Base-by-base conservation (phyloP, 2,797 vertebrate species). In the Podarcis lilfordi region DNA sequence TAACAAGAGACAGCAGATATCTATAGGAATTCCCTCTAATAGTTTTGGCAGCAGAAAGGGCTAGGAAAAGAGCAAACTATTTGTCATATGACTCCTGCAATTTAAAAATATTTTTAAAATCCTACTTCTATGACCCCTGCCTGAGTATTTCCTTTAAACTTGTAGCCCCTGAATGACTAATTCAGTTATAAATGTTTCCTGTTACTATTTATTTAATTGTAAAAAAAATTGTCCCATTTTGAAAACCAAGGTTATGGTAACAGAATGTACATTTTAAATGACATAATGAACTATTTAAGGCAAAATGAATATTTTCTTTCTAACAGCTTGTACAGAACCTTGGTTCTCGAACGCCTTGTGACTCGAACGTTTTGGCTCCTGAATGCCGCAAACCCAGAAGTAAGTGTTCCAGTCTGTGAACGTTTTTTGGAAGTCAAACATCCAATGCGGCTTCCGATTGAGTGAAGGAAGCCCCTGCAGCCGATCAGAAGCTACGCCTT, bases 21-120 rank as follows among this genome's bases (percentile, higher is more conserved):
- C 74, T 35, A 61, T 78, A 71, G 72, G 85, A 87, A 89, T 80
- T 77, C 55, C 64, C 40, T 35, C 35, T 35, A 21, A 37, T 68
- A 87, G 37, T 5, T 21, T 35, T 43, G 80, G 50, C 43, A 29
- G 13, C 35, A 55, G n/a, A 35, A 32, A 55, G 25, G 29, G 35
- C 25, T 72, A 80, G 50, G 85, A 64, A 75, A 32, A 87, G 23
- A 35, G 13, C 40, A 78, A 35, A 37, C 50, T 86, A 50, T 69
- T 55, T 45, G 21, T 79, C 40, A 55, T 50, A 32, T 4, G 27
- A 55, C 35, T 79, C 5, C 15, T 37, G 55, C 3, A 50, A 27
- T 19, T 37, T 32, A 72, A 61, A 27, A 5, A 21, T 81, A 40
- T 37, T 29, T 1, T 79, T 71, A 37, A 55, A 40, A 35, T 76